Evolutionary conservation across 2,888 invertebrate species (phyloP).

Genomic region (Muschampia staudingeri): DNA sequence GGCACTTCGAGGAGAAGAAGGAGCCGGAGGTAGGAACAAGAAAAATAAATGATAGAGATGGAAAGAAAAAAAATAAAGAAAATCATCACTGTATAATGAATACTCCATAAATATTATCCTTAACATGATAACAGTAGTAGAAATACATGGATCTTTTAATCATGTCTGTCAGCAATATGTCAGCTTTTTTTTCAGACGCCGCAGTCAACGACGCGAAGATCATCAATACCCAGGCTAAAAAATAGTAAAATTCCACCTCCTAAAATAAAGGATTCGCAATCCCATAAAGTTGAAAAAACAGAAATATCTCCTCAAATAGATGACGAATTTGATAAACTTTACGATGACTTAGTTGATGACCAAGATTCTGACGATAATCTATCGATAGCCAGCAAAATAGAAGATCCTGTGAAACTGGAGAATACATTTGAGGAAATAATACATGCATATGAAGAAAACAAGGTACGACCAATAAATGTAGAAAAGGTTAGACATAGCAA

Average conservation of each 20-base stretch:
- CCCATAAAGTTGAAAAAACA: constrained; percentile 45
- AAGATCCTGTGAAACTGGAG: constrained; percentile 80
- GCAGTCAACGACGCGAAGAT: constrained; percentile 61
- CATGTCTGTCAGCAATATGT: not conserved
- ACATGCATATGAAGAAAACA: constrained; percentile 82
- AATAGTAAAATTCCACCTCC: constrained; percentile 61
- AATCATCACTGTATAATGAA: no score
- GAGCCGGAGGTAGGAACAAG: constrained; percentile 62
- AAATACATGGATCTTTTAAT: not conserved
- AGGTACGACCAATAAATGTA: constrained; percentile 70
- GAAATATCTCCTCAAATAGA: constrained; percentile 69
- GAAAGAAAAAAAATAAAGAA: not conserved
- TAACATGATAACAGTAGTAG: not conserved
- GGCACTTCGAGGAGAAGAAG: constrained; percentile 66
- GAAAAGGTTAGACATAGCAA: constrained; percentile 76
- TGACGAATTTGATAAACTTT: constrained; percentile 86
- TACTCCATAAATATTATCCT: no score
- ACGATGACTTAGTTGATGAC: constrained; percentile 78
- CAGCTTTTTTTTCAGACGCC: constrained; percentile 57
- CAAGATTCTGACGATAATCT: constrained; percentile 44
- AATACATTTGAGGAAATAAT: constrained; percentile 85
- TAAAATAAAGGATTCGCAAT: not conserved
- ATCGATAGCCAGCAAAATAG: constrained; percentile 72
- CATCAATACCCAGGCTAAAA: constrained; percentile 74
- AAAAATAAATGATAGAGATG: not conserved